phyloP scores from a whole-genome alignment of 2,113 vertebrate species.

The Cynopterus brachyotis region DNA sequence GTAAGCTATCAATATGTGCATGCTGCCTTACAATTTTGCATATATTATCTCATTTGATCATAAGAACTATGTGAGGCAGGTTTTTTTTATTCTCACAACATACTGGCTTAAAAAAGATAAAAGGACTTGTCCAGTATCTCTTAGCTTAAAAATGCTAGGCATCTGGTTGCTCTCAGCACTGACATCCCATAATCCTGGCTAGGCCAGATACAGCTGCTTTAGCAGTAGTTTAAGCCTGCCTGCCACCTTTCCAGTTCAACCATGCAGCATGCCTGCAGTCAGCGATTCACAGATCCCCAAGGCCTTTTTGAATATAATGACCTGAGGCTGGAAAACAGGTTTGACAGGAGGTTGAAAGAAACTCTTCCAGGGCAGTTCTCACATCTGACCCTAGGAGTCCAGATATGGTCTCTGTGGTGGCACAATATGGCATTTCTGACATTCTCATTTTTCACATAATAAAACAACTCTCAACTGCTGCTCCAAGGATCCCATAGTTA shows the following conservation, averaged over 20 bases:
- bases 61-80: not conserved
- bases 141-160: not conserved
- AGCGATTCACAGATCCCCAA: not conserved
- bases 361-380: not conserved
- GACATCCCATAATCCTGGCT: not conserved
- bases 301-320: not conserved
- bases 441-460: slow-evolving; percentile 8
- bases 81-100: not conserved
- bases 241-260: not conserved
- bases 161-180: not conserved
- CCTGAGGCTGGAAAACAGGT: not conserved
- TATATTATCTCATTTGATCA: not conserved
- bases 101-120: not conserved
- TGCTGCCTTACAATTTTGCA: not conserved
- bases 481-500: slow-evolving; percentile 2
- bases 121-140: not conserved
- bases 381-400: not conserved
- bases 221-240: not conserved
- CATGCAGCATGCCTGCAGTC: not conserved
- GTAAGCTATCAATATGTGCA: not conserved
- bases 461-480: not conserved
- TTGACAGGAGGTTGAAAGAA: not conserved
- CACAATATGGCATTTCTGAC: not conserved
- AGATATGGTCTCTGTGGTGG: not conserved
- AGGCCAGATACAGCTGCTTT: not conserved